These are phyloP conservation scores for Sebastes vulpes DNA, from an alignment of 2,797 vertebrate species.

Conservation along the genomic window DNA sequence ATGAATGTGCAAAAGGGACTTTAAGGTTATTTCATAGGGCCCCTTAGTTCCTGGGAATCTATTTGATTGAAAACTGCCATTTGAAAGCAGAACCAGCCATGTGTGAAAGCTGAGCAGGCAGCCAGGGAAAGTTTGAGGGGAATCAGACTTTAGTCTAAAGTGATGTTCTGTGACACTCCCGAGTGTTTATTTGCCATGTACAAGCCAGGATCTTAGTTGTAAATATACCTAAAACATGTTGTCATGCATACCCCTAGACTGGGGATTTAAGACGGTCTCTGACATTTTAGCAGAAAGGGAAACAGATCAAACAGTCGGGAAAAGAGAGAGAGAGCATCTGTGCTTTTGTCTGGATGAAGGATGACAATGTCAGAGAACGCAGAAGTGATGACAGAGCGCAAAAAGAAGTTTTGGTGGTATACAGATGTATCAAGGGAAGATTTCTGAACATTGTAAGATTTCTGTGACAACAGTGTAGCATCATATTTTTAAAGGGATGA, in stretches of 20 bases:
- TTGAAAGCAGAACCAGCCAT: neutral
- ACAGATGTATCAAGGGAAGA: slow-evolving; percentile 20
- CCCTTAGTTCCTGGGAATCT: neutral
- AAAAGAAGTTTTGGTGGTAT: slow-evolving; percentile 9
- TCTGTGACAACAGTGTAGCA: neutral
- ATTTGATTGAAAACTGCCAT: neutral
- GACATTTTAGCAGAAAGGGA: slow-evolving; percentile 34
- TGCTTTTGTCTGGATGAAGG: slow-evolving; percentile 36
- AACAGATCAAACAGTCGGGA: slow-evolving; percentile 36
- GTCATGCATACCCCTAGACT: neutral
- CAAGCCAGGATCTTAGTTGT: neutral
- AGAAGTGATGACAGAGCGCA: slow-evolving; percentile 8
- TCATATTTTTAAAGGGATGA: slow-evolving; percentile 7
- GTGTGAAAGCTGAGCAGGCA: slow-evolving; percentile 10
- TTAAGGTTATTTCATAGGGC: neutral
- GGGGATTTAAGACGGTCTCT: slow-evolving; percentile 17
- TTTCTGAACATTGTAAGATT: neutral
- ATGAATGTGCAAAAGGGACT: neutral
- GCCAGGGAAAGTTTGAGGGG: neutral
- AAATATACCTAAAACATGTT: slow-evolving; percentile 13
- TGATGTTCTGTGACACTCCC: neutral
- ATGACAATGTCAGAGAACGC: slow-evolving; percentile 23
- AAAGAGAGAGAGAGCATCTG: slow-evolving; percentile 10
- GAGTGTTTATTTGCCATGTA: slow-evolving; percentile 11
- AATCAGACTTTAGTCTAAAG: neutral